Conservation (phyloP, 2,113 vertebrate species). For the Apodemus sylvaticus region DNA sequence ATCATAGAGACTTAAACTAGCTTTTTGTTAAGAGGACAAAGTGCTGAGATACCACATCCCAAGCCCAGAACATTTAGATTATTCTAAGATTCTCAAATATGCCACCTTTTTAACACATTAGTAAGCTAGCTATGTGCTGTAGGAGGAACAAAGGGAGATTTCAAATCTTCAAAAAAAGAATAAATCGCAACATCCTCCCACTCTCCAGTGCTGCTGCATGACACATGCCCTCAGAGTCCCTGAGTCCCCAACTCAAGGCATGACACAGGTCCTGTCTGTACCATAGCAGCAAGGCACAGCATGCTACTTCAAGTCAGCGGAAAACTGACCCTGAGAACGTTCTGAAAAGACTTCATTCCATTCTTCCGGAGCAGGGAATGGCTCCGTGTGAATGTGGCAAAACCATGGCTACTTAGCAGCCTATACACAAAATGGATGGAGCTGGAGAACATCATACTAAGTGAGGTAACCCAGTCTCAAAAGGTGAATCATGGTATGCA, state of each 20-base stretch:
- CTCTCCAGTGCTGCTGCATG: background rate
- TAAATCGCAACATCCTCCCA: rapidly evolving
- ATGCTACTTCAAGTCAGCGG: background rate
- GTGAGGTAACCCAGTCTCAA: too few relatives aligned
- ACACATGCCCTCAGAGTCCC: rapidly evolving
- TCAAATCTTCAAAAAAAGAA: background rate
- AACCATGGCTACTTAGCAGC: background rate
- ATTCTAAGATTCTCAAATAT: background rate
- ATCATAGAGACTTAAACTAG: background rate
- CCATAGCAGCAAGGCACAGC: background rate
- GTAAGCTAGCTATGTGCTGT: background rate
- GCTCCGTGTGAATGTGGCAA: background rate
- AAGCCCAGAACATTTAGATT: background rate
- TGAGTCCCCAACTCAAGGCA: background rate
- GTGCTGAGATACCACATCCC: background rate
- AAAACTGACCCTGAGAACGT: background rate
- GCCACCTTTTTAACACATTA: too few relatives aligned
- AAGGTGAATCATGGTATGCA: too few relatives aligned
- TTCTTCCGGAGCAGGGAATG: too few relatives aligned
- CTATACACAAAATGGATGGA: background rate
- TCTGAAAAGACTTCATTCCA: background rate
- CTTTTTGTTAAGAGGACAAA: too few relatives aligned
- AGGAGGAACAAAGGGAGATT: background rate
- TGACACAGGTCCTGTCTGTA: background rate
- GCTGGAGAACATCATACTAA: too few relatives aligned